A percentile compares a stretch with the other conserved stretches of the same genome.
These are phyloP conservation scores for Pyrocephalus nanus DNA, from an alignment of 2,797 vertebrate species.

Conservation along the genomic window DNA sequence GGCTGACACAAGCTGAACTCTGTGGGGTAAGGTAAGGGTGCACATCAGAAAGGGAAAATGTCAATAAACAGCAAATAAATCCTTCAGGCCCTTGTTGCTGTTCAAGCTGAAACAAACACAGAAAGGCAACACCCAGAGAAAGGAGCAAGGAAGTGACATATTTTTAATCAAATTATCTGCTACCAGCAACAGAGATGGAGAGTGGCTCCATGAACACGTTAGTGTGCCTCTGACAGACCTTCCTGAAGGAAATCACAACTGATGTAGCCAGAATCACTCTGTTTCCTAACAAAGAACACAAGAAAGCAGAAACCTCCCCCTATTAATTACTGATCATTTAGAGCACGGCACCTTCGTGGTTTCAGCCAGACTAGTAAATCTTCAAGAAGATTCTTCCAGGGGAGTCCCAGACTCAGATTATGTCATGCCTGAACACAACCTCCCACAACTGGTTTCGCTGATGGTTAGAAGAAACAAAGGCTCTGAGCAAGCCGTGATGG, in stretches of 20 bases:
- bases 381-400: constrained; percentile 35
- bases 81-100: background rate
- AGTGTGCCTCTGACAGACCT: background rate
- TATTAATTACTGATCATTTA: constrained; percentile 33
- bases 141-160: background rate
- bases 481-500: constrained; percentile 4
- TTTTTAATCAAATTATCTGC: background rate
- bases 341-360: constrained; percentile 13
- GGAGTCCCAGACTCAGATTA: constrained; percentile 39
- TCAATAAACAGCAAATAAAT: constrained; percentile 26
- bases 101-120: background rate
- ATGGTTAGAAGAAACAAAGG: constrained; percentile 42
- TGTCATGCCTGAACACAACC: constrained; percentile 35
- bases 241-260: background rate
- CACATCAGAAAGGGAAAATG: background rate
- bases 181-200: background rate
- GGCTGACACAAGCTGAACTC: background rate
- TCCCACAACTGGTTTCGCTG: constrained; percentile 61
- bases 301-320: background rate
- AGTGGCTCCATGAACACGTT: background rate
- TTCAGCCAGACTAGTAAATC: constrained; percentile 26
- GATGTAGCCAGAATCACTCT: background rate
- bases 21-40: background rate
- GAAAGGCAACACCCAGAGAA: background rate
- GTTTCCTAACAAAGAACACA: background rate